Evolutionary conservation across 2,797 vertebrate species (phyloP).

Genomic region (Helostoma temminkii): DNA sequence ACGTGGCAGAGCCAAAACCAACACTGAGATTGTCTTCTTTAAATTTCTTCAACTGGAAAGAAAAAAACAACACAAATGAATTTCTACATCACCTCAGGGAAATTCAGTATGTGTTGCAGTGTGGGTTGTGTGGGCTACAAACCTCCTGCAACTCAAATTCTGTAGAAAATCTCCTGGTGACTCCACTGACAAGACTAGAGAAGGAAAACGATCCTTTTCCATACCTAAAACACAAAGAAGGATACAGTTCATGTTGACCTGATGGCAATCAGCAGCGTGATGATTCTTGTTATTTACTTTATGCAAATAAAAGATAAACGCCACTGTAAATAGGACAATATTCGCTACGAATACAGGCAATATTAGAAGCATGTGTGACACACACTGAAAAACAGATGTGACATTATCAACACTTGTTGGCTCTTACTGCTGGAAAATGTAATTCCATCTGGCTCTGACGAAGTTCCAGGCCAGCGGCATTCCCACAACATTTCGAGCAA

Average conservation of each 20-base stretch:
- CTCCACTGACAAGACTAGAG: conserved; percentile 80
- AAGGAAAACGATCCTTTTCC: conserved; percentile 92
- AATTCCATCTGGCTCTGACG: conserved; percentile 86
- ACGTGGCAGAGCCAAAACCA: conserved; percentile 91
- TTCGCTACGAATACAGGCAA: too few species aligned
- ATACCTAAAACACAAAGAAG: conserved; percentile 78
- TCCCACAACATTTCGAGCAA: conserved; percentile 88
- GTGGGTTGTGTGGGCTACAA: conserved; percentile 46
- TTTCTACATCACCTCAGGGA: not conserved
- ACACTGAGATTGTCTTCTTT: conserved; percentile 82
- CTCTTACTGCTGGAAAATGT: conserved; percentile 89
- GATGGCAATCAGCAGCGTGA: not conserved
- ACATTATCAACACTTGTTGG: too few species aligned
- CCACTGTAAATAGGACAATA: not conserved
- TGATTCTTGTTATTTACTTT: not conserved
- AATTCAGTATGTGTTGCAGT: conserved; percentile 3
- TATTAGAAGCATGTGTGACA: too few species aligned
- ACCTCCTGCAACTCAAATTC: conserved; percentile 92
- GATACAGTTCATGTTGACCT: not conserved
- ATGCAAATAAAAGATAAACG: not conserved
- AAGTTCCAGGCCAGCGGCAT: conserved; percentile 94
- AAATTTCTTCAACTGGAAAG: conserved; percentile 88
- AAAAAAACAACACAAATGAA: conserved; percentile 14
- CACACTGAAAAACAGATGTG: too few species aligned
- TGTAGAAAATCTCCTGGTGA: conserved; percentile 88